Evolutionary conservation across 2,888 invertebrate genomes (phyloP).

Genomic region (Epicampocera succincta): DNA sequence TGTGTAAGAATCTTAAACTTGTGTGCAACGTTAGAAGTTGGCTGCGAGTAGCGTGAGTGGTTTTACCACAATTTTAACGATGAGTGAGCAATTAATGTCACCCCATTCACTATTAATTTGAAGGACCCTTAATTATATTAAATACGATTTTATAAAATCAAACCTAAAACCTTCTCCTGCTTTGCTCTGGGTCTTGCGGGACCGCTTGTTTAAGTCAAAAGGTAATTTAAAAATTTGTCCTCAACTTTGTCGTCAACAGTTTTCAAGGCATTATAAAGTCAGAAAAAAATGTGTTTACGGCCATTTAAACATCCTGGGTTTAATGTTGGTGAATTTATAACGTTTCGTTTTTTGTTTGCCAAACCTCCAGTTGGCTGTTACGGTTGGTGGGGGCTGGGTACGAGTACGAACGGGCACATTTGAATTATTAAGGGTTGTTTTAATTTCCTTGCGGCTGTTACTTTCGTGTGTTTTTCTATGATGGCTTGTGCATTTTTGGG

Average conservation of each 20-base stretch:
- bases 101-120: slow-evolving; percentile 82
- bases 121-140: slow-evolving; percentile 82
- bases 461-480: background rate
- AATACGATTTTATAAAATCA: slow-evolving; percentile 76
- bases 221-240: slow-evolving; percentile 61
- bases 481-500: slow-evolving; percentile 36
- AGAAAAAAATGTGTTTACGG: slow-evolving; percentile 72
- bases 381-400: slow-evolving; percentile 1
- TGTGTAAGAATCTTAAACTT: background rate
- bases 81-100: slow-evolving; percentile 81
- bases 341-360: background rate
- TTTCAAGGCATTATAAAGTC: slow-evolving; percentile 69
- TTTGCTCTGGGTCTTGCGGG: background rate
- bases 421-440: slow-evolving; percentile 65
- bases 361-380: slow-evolving; percentile 10
- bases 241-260: slow-evolving; percentile 63
- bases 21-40: background rate
- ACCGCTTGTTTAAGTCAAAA: slow-evolving; percentile 13
- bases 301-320: slow-evolving; percentile 60
- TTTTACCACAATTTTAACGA: slow-evolving; percentile 72
- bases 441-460: slow-evolving; percentile 13
- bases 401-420: no score
- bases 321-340: slow-evolving; percentile 22
- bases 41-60: slow-evolving; percentile 57
- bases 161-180: slow-evolving; percentile 33